phyloP scores from a whole-genome alignment of 2,797 vertebrate species.

The Myotis planiceps region DNA sequence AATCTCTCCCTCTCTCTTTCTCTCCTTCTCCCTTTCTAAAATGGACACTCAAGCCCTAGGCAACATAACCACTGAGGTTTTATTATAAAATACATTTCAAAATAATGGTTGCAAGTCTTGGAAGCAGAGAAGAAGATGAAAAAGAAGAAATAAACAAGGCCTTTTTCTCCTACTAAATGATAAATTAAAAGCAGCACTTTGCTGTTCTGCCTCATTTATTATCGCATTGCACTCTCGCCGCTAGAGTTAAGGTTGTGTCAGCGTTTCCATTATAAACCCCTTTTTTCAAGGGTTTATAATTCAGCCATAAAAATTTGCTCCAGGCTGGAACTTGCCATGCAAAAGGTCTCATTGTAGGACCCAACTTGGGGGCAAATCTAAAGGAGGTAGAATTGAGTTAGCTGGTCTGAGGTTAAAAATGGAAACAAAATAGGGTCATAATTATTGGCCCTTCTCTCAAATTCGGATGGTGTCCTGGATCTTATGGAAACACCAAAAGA shows the following conservation, averaged over 20 bases:
- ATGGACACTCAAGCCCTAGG: slow-evolving; percentile 84
- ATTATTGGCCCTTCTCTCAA: neutral
- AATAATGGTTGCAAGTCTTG: slow-evolving; percentile 86
- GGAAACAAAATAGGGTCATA: neutral
- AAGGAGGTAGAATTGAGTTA: slow-evolving; percentile 21
- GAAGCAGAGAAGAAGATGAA: slow-evolving; percentile 83
- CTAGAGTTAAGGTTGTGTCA: slow-evolving; percentile 70
- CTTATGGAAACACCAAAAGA: neutral
- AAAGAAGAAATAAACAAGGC: slow-evolving; percentile 86
- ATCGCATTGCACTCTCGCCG: slow-evolving; percentile 68
- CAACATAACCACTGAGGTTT: slow-evolving; percentile 83
- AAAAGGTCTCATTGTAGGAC: slow-evolving; percentile 75
- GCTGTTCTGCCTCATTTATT: slow-evolving; percentile 86
- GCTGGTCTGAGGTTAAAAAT: slow-evolving; percentile 24
- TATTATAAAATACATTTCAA: slow-evolving; percentile 89
- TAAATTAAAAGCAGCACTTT: slow-evolving; percentile 86
- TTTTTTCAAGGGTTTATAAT: slow-evolving; percentile 78
- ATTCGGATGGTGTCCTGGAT: slow-evolving; percentile 35
- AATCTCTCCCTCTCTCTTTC: slow-evolving; percentile 49
- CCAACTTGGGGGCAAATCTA: slow-evolving; percentile 74
- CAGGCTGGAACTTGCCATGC: slow-evolving; percentile 75
- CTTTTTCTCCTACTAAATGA: slow-evolving; percentile 86
- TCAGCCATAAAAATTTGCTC: slow-evolving; percentile 75
- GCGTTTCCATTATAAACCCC: slow-evolving; percentile 79
- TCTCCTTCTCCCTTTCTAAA: slow-evolving; percentile 73